Evolutionary conservation across 2,797 vertebrate species (phyloP).

Genomic region (Leucoraja ocellata): DNA sequence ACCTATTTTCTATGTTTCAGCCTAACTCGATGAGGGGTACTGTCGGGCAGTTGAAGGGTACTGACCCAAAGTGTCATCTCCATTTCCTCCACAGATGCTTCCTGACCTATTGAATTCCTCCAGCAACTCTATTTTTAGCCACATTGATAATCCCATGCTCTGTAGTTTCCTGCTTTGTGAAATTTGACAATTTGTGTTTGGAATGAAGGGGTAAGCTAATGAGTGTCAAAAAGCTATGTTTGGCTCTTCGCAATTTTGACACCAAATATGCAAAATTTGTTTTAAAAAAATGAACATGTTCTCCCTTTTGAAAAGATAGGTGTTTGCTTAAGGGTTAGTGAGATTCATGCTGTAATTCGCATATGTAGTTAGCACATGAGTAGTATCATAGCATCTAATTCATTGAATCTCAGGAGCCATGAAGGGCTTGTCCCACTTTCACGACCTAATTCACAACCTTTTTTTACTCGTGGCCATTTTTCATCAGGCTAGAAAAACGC

Average conservation of each 20-base stretch:
- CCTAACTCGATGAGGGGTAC: too few relatives aligned
- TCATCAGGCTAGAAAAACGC: too few relatives aligned
- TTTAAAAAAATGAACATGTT: background rate
- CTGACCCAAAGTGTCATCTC: too few relatives aligned
- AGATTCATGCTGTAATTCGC: background rate
- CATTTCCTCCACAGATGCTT: too few relatives aligned
- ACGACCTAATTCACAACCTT: too few relatives aligned
- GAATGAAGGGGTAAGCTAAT: background rate
- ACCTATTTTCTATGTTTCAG: too few relatives aligned
- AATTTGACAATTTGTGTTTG: background rate
- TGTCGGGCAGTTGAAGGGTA: too few relatives aligned
- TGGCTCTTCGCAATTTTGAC: background rate
- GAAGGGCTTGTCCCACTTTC: too few relatives aligned
- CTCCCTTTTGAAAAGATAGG: background rate
- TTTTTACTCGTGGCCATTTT: too few relatives aligned
- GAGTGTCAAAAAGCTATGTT: background rate
- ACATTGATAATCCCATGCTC: too few relatives aligned
- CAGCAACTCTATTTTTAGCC: too few relatives aligned
- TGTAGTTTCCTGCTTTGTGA: background rate
- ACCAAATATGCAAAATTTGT: background rate
- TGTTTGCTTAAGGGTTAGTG: background rate
- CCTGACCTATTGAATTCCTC: too few relatives aligned
- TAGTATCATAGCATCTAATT: background rate
- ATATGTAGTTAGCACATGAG: background rate
- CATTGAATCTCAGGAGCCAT: background rate